Evolutionary conservation across 2,113 vertebrate genomes (phyloP), one percentile per base, ranked within the genome.

Genomic region (Monarcha castaneiventris): DNA sequence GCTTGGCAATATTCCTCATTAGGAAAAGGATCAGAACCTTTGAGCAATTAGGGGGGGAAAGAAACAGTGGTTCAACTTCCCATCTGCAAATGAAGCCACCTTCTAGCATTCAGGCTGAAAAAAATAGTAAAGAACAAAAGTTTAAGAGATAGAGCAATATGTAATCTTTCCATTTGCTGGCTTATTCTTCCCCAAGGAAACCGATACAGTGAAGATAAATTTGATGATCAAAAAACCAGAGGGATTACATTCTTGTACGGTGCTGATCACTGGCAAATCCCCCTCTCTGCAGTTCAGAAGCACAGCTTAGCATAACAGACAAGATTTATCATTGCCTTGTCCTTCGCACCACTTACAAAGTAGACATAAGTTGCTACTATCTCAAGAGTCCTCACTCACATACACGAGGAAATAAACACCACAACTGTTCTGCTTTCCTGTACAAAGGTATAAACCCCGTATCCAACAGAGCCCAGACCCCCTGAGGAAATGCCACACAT

Each of bases 281-380:
- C 81, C 73, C 61, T 91, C 84, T 78, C 82, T 80, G 87, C 94
- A 85, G 91, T 66, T 94, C 90, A 93, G 91, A 85, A 71, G 93
- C 63, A 32, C 59, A 82, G 94, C 91, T 95, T 89, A 90, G 87
- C 93, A 83, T 84, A 91, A 91, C 87, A 93, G 84, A 43, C 84
- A 63, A 66, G 94, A 89, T 93, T 94, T 96, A 95, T 95, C 95
- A 94, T 79, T 95, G 95, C 87, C 91, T 92, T 30, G 91, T 95
- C 95, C 94, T 92, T 84, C 18, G 4, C 66, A 66, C 58, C 84
- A 54, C 79, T 61, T 43, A 76, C 81, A 87, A 63, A 83, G 75
- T 1, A 62, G 67, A 26, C 75, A 0, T 0, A 44, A 92, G 73
- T 37, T 61, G 77, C 35, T 93, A 83, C 90, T 69, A 14, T 92